Evolutionary conservation across 1,140 invertebrate species (phyloP).

Genomic region (Lordiphosa mommai): DNA sequence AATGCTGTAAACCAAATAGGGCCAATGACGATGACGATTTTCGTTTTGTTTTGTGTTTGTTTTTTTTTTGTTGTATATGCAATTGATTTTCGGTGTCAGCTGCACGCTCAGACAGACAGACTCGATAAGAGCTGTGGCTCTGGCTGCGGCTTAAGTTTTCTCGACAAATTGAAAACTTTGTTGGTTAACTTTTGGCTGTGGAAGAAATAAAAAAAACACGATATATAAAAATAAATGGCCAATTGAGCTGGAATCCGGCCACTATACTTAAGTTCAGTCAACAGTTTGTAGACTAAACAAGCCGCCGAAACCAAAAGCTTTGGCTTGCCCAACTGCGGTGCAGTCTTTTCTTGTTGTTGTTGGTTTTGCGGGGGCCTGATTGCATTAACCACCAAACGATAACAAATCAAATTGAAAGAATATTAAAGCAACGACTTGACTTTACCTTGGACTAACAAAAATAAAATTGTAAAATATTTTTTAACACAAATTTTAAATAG

Average conservation of each 20-base stretch:
- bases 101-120: conserved; percentile 39
- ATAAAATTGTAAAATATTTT: no score
- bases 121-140: conserved; percentile 46
- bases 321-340: conserved; percentile 23
- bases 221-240: conserved; percentile 16
- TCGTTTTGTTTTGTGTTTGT: conserved; percentile 1
- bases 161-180: conserved; percentile 74
- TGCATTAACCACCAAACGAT: conserved; percentile 36
- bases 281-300: conserved; percentile 25
- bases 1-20: conserved; percentile 59
- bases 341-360: conserved; percentile 6
- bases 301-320: conserved; percentile 38
- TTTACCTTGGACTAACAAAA: no score
- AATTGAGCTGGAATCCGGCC: conserved; percentile 3
- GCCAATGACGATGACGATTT: conserved; percentile 48
- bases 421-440: neutral
- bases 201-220: neutral
- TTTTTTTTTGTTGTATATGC: conserved; percentile 58
- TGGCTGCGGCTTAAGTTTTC: conserved; percentile 70
- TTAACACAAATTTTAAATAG: no score
- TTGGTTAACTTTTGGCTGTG: conserved; percentile 40
- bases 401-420: neutral
- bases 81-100: conserved; percentile 75
- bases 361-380: conserved; percentile 20
- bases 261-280: conserved; percentile 20